These are phyloP conservation scores for Timema podura DNA, from an alignment of 2,888 invertebrate species.

Conservation along the genomic window DNA sequence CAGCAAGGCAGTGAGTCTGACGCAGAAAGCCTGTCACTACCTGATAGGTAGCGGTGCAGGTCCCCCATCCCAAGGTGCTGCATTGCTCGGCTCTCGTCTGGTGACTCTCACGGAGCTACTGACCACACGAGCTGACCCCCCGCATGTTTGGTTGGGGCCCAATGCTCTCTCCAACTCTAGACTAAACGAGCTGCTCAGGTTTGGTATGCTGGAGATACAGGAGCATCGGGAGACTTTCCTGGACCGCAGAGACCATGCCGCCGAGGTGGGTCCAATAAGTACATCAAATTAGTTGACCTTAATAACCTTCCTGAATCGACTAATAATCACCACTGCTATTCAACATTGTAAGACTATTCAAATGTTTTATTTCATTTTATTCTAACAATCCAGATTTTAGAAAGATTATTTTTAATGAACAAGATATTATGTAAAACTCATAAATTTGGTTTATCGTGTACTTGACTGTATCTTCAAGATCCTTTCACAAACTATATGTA, in stretches of 20 bases:
- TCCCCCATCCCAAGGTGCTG: constrained; percentile 43
- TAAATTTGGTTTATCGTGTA: too few relatives aligned
- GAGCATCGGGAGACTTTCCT: constrained; percentile 94
- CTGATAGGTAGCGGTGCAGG: constrained; percentile 52
- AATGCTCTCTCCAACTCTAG: constrained; percentile 60
- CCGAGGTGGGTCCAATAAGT: constrained; percentile 58
- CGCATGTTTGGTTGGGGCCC: constrained; percentile 82
- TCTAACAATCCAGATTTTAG: too few relatives aligned
- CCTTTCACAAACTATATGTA: too few relatives aligned
- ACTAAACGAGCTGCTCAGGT: constrained; percentile 78
- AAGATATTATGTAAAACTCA: too few relatives aligned
- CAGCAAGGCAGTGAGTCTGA: constrained; percentile 67
- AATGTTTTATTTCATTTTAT: too few relatives aligned
- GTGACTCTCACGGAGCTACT: constrained; percentile 58
- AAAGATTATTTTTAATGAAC: too few relatives aligned
- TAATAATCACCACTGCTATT: too few relatives aligned
- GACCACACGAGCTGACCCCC: constrained; percentile 64
- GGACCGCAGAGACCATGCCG: constrained; percentile 84
- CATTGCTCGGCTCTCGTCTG: constrained; percentile 51
- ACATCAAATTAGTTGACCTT: too few relatives aligned
- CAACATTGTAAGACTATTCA: too few relatives aligned
- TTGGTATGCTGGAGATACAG: constrained; percentile 86
- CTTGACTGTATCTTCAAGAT: too few relatives aligned
- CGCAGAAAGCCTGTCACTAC: constrained; percentile 69
- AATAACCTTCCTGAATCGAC: too few relatives aligned